A percentile compares a stretch with the other conserved stretches of the same genome.
Conservation (phyloP, 2,888 invertebrate species). For the Melangyna quadrimaculata region DNA sequence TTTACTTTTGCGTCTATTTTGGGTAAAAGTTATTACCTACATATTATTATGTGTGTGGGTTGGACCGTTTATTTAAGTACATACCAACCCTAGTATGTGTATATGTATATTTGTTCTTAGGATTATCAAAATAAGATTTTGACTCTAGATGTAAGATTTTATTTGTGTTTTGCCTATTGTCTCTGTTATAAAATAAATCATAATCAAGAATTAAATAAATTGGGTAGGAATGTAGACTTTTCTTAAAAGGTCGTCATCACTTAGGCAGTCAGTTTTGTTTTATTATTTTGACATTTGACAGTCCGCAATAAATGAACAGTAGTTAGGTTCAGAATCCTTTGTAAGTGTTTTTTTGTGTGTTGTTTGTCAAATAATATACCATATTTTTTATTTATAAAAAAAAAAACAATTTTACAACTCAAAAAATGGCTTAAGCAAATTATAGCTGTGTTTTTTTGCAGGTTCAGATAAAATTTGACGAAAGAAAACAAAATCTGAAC, state of each 20-base stretch:
- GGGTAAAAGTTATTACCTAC: background rate
- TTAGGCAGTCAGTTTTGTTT: background rate
- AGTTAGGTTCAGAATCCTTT: too few species aligned
- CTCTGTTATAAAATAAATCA: background rate
- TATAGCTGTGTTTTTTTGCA: too few species aligned
- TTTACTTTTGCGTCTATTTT: constrained; percentile 24
- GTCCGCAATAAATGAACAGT: background rate
- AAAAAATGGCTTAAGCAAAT: too few species aligned
- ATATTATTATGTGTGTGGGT: background rate
- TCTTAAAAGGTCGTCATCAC: background rate
- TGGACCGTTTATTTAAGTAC: background rate
- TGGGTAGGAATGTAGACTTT: background rate
- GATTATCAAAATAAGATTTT: constrained; percentile 52
- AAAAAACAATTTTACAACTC: too few species aligned
- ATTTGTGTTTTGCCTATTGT: background rate
- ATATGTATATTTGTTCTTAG: constrained; percentile 41
- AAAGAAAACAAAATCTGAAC: too few species aligned
- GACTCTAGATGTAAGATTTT: constrained; percentile 22
- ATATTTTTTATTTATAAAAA: too few species aligned
- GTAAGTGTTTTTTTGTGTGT: too few species aligned
- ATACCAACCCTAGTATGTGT: too few species aligned
- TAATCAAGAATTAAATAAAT: constrained; percentile 12
- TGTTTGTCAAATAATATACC: too few species aligned
- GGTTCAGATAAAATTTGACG: too few species aligned
- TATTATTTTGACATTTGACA: background rate